Conservation (phyloP, 2,888 invertebrate genomes). For the Lasioglossum calceatum region DNA sequence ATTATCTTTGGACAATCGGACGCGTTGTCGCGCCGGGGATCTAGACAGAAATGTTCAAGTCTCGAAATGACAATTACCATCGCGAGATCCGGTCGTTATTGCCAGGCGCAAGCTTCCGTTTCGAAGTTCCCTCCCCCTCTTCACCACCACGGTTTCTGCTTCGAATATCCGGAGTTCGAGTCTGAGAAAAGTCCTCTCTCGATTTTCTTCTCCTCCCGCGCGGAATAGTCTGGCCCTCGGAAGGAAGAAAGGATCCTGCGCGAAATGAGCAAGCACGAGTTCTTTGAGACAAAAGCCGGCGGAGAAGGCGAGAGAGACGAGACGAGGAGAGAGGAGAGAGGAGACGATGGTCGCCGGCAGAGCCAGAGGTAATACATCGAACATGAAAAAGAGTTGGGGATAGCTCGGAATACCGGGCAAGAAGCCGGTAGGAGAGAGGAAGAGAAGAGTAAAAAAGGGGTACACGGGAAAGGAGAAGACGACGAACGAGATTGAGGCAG, state of each 20-base stretch:
- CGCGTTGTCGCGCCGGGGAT: not conserved
- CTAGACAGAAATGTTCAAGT: not conserved
- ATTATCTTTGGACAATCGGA: not conserved
- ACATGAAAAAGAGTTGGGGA: slow-evolving; percentile 48
- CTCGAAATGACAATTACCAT: not conserved
- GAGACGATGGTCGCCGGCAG: slow-evolving; percentile 46
- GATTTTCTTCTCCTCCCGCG: slow-evolving; percentile 39
- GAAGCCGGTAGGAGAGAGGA: slow-evolving; percentile 32
- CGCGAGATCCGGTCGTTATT: not conserved
- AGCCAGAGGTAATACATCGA: slow-evolving; percentile 60
- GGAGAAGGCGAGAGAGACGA: slow-evolving; percentile 61
- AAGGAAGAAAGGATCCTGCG: slow-evolving; percentile 73
- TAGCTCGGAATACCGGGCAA: slow-evolving; percentile 32
- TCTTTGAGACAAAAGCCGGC: slow-evolving; percentile 81
- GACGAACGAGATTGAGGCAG: slow-evolving; percentile 26
- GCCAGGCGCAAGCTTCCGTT: not conserved
- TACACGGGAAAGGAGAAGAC: slow-evolving; percentile 38
- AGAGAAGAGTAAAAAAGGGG: slow-evolving; percentile 55
- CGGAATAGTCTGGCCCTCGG: slow-evolving; percentile 60
- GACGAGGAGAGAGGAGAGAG: slow-evolving; percentile 12
- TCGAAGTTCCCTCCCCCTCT: not conserved
- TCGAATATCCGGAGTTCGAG: slow-evolving; percentile 18
- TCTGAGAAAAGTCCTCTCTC: slow-evolving; percentile 44
- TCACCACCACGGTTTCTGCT: not conserved
- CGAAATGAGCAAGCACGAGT: slow-evolving; percentile 81